These are phyloP conservation scores for Lasioglossum zephyrum DNA, from an alignment of 2,888 invertebrate genomes.

Conservation along the genomic window DNA sequence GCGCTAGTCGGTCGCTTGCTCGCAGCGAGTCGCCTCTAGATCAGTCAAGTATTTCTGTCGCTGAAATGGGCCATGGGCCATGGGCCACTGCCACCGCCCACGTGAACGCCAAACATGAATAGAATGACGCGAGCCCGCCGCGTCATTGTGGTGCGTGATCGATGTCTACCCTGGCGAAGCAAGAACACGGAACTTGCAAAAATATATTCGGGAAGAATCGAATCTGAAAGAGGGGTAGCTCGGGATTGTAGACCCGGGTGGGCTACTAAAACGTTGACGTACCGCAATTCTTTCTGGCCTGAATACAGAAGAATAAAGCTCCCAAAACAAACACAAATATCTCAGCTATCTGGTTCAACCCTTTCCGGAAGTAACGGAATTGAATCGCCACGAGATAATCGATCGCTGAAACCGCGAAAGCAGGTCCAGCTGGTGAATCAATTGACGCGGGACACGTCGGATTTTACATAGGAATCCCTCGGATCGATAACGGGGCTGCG, in stretches of 20 bases:
- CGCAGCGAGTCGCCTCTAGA: background rate
- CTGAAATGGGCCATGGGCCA: constrained; percentile 44
- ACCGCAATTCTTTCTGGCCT: background rate
- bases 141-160: background rate
- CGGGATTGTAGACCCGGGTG: background rate
- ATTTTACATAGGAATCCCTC: background rate
- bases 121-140: background rate
- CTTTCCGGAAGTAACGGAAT: background rate
- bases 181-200: background rate
- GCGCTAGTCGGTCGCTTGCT: background rate
- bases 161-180: background rate
- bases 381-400: background rate
- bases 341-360: background rate
- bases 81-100: constrained; percentile 60
- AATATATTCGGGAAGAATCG: background rate
- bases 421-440: background rate
- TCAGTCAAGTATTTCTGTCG: constrained; percentile 62
- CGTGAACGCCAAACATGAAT: constrained; percentile 48
- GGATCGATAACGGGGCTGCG: constrained; percentile 18
- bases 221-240: background rate
- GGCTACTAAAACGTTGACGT: background rate
- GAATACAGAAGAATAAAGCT: background rate
- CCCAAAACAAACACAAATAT: background rate
- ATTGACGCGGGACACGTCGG: background rate
- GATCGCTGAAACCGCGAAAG: background rate